Conservation (phyloP, 2,888 invertebrate genomes). For the Nomada goodeniana region DNA sequence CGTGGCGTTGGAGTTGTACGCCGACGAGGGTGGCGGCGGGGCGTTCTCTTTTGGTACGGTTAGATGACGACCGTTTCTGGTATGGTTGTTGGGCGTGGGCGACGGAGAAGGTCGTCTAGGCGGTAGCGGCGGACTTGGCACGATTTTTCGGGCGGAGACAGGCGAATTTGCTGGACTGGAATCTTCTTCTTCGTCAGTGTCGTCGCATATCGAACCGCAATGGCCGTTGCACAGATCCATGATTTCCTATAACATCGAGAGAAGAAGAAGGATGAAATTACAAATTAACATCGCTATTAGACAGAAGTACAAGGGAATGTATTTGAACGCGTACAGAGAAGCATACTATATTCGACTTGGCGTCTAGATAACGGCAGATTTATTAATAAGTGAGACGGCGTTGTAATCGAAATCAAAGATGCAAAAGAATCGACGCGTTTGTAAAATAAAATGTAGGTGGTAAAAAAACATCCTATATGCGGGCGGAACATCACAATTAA, state of each 20-base stretch:
- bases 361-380: background rate
- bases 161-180: slow-evolving; percentile 82
- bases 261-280: slow-evolving; percentile 34
- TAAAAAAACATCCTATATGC: slow-evolving; percentile 33
- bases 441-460: slow-evolving; percentile 8
- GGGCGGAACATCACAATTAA: slow-evolving; percentile 55
- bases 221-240: slow-evolving; percentile 83
- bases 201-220: slow-evolving; percentile 80
- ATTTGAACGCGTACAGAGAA: slow-evolving; percentile 1
- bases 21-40: slow-evolving; percentile 76
- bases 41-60: slow-evolving; percentile 85
- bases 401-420: background rate
- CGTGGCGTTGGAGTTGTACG: slow-evolving; percentile 65
- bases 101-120: slow-evolving; percentile 87
- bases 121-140: slow-evolving; percentile 87
- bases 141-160: slow-evolving; percentile 76
- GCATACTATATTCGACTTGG: background rate
- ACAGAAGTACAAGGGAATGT: background rate
- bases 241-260: slow-evolving; percentile 81
- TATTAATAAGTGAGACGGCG: background rate
- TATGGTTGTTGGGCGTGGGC: slow-evolving; percentile 74
- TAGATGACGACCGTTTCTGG: slow-evolving; percentile 80
- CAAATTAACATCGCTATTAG: background rate
- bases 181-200: slow-evolving; percentile 81
- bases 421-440: background rate